Percentiles rank a stretch among this genome's conserved stretches.
Evolutionary conservation across 2,113 vertebrate species (phyloP).

Genomic region (Aythya baeri): DNA sequence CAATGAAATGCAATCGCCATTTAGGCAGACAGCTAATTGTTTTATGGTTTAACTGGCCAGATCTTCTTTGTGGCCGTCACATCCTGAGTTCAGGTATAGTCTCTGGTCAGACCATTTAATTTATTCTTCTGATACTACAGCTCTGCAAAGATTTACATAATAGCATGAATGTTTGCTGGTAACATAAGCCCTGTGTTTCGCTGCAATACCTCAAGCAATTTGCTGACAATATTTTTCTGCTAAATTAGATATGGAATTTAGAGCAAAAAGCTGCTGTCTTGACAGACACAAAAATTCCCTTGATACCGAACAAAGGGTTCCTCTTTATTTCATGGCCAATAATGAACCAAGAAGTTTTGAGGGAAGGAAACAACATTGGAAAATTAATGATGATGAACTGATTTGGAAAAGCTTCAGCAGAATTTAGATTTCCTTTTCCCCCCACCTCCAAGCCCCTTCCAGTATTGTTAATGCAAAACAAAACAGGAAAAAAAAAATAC

Average conservation of each 20-base stretch:
- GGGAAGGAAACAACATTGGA: slow-evolving; percentile 2
- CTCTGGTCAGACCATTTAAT: not conserved
- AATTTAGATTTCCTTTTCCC: not conserved
- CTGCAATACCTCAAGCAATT: slow-evolving; percentile 65
- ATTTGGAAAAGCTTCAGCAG: slow-evolving; percentile 34
- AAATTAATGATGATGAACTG: slow-evolving; percentile 40
- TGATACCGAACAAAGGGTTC: slow-evolving; percentile 47
- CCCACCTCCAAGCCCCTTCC: not conserved
- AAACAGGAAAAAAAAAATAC: not conserved
- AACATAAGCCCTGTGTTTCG: slow-evolving; percentile 43
- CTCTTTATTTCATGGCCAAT: slow-evolving; percentile 3
- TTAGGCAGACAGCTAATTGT: slow-evolving; percentile 7
- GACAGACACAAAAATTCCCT: slow-evolving; percentile 49
- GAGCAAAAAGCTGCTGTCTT: slow-evolving; percentile 55
- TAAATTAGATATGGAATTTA: slow-evolving; percentile 53
- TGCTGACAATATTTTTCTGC: slow-evolving; percentile 62
- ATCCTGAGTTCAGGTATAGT: not conserved
- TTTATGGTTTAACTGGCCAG: not conserved
- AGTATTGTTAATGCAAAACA: slow-evolving; percentile 36
- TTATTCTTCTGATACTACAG: slow-evolving; percentile 16
- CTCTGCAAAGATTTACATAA: slow-evolving; percentile 70
- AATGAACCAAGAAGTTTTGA: slow-evolving; percentile 44
- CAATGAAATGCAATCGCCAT: slow-evolving; percentile 19
- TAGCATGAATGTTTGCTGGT: slow-evolving; percentile 40
- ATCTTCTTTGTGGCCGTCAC: not conserved